These are phyloP conservation scores for Lasioglossum baleicum DNA, from an alignment of 1,140 invertebrate genomes.

Conservation along the genomic window DNA sequence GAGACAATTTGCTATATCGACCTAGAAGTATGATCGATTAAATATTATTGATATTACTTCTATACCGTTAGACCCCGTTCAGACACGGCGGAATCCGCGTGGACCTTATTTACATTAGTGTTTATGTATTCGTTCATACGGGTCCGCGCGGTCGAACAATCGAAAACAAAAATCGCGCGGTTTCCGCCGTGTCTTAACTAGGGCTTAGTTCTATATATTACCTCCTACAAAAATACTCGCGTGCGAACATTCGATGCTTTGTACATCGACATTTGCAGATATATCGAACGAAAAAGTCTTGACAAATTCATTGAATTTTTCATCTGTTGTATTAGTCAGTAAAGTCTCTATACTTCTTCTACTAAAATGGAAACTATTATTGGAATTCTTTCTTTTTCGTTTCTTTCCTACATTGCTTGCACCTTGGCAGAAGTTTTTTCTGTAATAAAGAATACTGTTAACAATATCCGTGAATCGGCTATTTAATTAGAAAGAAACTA, in stretches of 20 bases:
- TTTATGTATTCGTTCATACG: too few species aligned
- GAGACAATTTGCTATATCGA: conserved; percentile 93
- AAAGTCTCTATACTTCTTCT: conserved; percentile 81
- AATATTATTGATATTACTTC: conserved; percentile 26
- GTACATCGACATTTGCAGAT: conserved; percentile 65
- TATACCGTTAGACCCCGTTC: conserved; percentile 26
- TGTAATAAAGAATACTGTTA: conserved; percentile 9
- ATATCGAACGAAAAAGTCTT: conserved; percentile 38
- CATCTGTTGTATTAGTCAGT: conserved; percentile 73
- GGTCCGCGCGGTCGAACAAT: too few species aligned
- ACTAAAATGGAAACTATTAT: conserved; percentile 72
- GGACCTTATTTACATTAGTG: too few species aligned
- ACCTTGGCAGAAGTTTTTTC: conserved; percentile 55
- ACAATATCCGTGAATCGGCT: too few species aligned
- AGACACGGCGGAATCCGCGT: too few species aligned
- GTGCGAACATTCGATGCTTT: conserved; percentile 78
- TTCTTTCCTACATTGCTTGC: conserved; percentile 64
- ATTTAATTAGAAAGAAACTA: conserved; percentile 9
- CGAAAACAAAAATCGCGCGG: too few species aligned
- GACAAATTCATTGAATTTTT: conserved; percentile 78
- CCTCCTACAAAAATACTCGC: conserved; percentile 83
- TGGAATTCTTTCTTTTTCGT: conserved; percentile 68
- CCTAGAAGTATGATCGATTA: conserved; percentile 76
- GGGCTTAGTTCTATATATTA: conserved; percentile 62
- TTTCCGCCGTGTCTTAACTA: too few species aligned